Conservation (phyloP, 2,797 vertebrate species). For the Channallabes apus region DNA sequence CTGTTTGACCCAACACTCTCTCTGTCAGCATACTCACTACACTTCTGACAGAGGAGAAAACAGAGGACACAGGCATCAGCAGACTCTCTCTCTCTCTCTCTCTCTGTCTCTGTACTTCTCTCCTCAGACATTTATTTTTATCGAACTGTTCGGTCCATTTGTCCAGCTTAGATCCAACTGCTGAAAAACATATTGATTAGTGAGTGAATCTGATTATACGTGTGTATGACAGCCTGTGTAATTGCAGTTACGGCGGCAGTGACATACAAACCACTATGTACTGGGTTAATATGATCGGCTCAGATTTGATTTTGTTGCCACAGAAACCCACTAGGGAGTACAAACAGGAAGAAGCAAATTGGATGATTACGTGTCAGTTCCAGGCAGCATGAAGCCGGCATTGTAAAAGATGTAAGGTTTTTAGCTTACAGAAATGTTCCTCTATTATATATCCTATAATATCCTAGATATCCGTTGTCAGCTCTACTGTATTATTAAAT, state of each 20-base stretch:
- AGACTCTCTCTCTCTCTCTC: constrained; percentile 18
- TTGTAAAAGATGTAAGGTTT: background rate
- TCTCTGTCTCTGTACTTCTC: background rate
- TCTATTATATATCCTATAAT: too few relatives aligned
- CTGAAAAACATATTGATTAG: constrained; percentile 21
- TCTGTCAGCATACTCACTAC: constrained; percentile 47
- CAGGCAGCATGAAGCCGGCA: constrained; percentile 9
- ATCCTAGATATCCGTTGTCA: background rate
- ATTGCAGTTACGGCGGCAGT: constrained; percentile 15
- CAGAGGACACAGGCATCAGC: constrained; percentile 12
- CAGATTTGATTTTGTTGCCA: constrained; percentile 46
- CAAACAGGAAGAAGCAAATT: constrained; percentile 50
- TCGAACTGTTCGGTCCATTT: constrained; percentile 5
- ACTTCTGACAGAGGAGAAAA: background rate
- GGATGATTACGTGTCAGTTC: constrained; percentile 19
- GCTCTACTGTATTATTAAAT: background rate
- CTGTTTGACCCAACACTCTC: constrained; percentile 49
- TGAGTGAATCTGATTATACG: constrained; percentile 14
- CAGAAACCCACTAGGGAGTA: constrained; percentile 36
- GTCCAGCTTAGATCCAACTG: constrained; percentile 18
- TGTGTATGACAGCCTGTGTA: constrained; percentile 29
- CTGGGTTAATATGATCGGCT: constrained; percentile 28
- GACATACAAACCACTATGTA: background rate
- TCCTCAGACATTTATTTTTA: background rate
- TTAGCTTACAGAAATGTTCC: background rate